A percentile compares a stretch with the other conserved stretches of the same genome.
Evolutionary conservation across 1,140 invertebrate genomes (phyloP).

Genomic region (Venturia canescens): DNA sequence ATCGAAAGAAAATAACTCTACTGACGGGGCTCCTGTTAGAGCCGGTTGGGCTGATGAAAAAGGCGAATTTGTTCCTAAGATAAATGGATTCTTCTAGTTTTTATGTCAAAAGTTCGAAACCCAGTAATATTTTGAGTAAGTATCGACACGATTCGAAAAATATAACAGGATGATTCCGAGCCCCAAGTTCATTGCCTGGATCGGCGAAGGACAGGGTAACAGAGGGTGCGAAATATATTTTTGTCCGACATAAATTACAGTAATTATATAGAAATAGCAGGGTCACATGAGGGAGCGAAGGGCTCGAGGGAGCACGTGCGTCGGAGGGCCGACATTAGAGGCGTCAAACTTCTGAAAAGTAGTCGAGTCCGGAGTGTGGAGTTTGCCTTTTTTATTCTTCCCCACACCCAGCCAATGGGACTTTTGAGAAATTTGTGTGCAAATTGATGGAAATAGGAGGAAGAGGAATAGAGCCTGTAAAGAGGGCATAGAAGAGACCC

Average conservation of each 20-base stretch:
- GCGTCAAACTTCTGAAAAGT: conserved; percentile 18
- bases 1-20: too few relatives aligned
- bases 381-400: conserved; percentile 35
- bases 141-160: not conserved
- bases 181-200: conserved; percentile 65
- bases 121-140: too few relatives aligned
- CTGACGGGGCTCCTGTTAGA: too few relatives aligned
- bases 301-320: conserved; percentile 18
- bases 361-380: not conserved
- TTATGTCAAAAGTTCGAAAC: too few relatives aligned
- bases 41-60: too few relatives aligned
- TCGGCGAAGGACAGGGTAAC: conserved; percentile 63
- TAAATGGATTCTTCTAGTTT: too few relatives aligned
- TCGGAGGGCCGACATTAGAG: not conserved
- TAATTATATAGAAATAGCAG: conserved; percentile 58
- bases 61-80: too few relatives aligned
- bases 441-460: conserved; percentile 22
- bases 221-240: conserved; percentile 53
- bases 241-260: conserved; percentile 56
- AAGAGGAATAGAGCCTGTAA: conserved; percentile 13
- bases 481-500: conserved; percentile 55
- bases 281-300: conserved; percentile 44
- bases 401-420: not conserved
- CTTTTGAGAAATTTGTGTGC: not conserved
- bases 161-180: not conserved